phyloP scores from a whole-genome alignment of 1,140 invertebrate genomes.

The Aphidius ervi region DNA sequence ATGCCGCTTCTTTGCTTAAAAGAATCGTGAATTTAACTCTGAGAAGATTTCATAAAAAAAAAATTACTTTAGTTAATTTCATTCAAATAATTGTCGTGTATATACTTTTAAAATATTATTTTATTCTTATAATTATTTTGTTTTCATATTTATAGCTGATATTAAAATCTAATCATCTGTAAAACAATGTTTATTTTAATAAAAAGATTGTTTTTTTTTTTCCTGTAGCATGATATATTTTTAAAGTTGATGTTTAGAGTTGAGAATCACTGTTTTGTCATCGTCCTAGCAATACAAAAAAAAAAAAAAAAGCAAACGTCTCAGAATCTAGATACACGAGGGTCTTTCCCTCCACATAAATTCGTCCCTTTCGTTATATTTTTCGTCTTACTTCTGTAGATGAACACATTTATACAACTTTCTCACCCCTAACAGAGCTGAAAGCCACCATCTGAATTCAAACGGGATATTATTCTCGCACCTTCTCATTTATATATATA shows the following conservation, averaged over 20 bases:
- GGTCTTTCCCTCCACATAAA: conserved; percentile 19
- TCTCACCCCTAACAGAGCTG: conserved; percentile 16
- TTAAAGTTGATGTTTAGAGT: background rate
- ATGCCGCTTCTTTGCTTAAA: too few relatives aligned
- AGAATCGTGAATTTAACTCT: too few relatives aligned
- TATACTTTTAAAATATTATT: too few relatives aligned
- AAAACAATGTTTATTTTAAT: too few relatives aligned
- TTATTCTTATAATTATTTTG: too few relatives aligned
- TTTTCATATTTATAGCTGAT: too few relatives aligned
- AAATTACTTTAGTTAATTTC: too few relatives aligned
- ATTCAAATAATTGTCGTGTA: too few relatives aligned
- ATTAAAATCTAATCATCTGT: too few relatives aligned
- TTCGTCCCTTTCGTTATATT: conserved; percentile 19
- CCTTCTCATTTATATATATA: conserved; percentile 31
- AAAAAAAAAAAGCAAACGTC: conserved; percentile 38
- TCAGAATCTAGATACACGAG: conserved; percentile 29
- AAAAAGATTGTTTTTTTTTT: too few relatives aligned
- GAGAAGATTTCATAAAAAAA: too few relatives aligned
- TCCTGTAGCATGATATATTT: too few relatives aligned
- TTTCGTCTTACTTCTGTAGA: conserved; percentile 17
- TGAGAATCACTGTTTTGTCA: conserved; percentile 33
- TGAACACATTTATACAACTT: conserved; percentile 20
- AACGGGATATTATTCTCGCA: conserved; percentile 41
- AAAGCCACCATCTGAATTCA: conserved; percentile 15
- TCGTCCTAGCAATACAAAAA: conserved; percentile 16